These are phyloP conservation scores for Thalpophila matura DNA, from an alignment of 2,888 invertebrate genomes.

Conservation along the genomic window DNA sequence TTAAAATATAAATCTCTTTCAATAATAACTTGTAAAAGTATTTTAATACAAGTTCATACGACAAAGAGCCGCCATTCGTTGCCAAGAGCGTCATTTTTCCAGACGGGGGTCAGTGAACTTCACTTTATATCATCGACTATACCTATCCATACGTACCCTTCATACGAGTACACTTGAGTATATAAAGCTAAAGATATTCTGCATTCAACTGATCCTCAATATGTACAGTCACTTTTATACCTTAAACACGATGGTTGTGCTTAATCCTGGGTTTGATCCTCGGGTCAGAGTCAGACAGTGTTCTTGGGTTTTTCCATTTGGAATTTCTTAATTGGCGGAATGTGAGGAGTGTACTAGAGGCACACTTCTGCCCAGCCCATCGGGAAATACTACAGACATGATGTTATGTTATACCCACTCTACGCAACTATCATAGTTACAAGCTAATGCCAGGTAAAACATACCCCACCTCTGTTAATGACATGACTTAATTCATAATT, in stretches of 20 bases:
- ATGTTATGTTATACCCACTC: no score
- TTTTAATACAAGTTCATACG: conserved; percentile 28
- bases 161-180: conserved; percentile 16
- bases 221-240: not conserved
- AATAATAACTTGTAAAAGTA: conserved; percentile 33
- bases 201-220: not conserved
- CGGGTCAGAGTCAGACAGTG: no score
- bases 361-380: no score
- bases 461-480: conserved; percentile 12
- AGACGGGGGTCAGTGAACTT: conserved; percentile 48
- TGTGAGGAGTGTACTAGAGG: no score
- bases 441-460: conserved; percentile 1
- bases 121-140: conserved; percentile 14
- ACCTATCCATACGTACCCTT: not conserved
- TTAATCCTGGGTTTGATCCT: not conserved
- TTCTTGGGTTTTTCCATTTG: no score
- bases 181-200: not conserved
- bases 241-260: not conserved
- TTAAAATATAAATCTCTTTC: not conserved
- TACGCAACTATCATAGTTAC: no score
- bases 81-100: conserved; percentile 26
- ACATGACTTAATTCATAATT: conserved; percentile 38
- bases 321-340: no score
- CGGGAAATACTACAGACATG: no score
- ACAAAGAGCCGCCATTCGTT: conserved; percentile 28